phyloP scores from a whole-genome alignment of 2,888 invertebrate species.

The Sialis fuliginosa region DNA sequence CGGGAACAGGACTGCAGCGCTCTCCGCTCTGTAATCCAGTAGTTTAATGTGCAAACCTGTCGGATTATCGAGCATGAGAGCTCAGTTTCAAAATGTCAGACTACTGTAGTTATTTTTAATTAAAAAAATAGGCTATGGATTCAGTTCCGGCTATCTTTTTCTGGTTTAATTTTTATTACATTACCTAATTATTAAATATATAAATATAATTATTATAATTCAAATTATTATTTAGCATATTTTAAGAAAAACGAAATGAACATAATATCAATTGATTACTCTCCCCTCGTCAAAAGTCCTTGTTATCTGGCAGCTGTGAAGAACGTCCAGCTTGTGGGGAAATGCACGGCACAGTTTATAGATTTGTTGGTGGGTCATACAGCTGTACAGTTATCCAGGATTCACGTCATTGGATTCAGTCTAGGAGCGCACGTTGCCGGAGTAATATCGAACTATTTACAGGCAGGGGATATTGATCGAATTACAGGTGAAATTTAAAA shows the following conservation, averaged over 20 bases:
- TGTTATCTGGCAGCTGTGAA: conserved; percentile 39
- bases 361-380: conserved; percentile 28
- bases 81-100: too few species aligned
- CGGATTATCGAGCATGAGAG: too few species aligned
- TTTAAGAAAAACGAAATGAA: conserved; percentile 36
- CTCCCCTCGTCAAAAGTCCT: conserved; percentile 33
- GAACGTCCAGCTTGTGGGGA: conserved; percentile 39
- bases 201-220: neutral
- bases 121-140: too few species aligned
- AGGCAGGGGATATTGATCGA: conserved; percentile 26
- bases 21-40: too few species aligned
- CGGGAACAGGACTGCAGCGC: too few species aligned
- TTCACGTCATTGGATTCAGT: conserved; percentile 47
- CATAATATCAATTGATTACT: conserved; percentile 43
- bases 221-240: conserved; percentile 25
- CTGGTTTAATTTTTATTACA: too few species aligned
- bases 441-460: conserved; percentile 28
- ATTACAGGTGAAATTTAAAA: conserved; percentile 29
- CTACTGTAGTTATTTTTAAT: too few species aligned
- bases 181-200: neutral
- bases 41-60: too few species aligned
- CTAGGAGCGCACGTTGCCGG: conserved; percentile 44
- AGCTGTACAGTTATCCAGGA: conserved; percentile 24
- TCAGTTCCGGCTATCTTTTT: too few species aligned
- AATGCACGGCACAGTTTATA: conserved; percentile 38